Base-by-base conservation (phyloP, 2,888 invertebrate genomes). In the Acleris literana region DNA sequence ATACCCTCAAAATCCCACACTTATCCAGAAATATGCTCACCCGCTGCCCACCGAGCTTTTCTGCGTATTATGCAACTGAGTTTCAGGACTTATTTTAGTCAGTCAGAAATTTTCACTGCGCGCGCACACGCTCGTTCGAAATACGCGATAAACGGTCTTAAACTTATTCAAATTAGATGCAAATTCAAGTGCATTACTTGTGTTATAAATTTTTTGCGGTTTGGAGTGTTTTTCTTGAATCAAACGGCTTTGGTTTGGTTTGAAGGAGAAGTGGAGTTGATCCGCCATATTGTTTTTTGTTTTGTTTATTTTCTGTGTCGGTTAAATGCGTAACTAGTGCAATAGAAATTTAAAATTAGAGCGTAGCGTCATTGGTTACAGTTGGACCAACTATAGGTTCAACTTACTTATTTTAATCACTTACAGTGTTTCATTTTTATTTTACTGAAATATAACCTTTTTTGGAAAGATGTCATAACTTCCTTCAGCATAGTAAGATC, bases 31-130 rank as follows among this genome's bases (percentile, higher is more conserved):
- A 4, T 68, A 65, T 82, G 62, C 84, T 64, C 77, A 74, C 79
- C 70, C 64, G 72, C 78, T 74, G 68, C 71, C 72, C 74, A 72
- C 39, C 81, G 83, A 91, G 92, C 92, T 91, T 90, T 89, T 87
- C 88, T 84, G 76, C 85, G 86, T 82, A 85, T 92, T 92, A 90
- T 87, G 91, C 90, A 92, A 92, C 81, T 81, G 75, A 79, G 82
- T 85, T 85, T 85, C 83, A 83, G 82, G 83, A 84, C 85, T 87
- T 87, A 90, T 90, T 90, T 90, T 86, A 85, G 91, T 90, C 86
- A 84, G 89, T 87, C 77, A 82, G 85, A 86, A 85, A 81, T 76
- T 78, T 77, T 76, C 74, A 71, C 80, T 82, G 83, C 83, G 57
- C 68, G 77, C 71, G 74, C 74, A 75, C 85, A 81, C 85, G 78